Conservation (phyloP, 1,140 invertebrate species). For the Chionoecetes opilio region DNA sequence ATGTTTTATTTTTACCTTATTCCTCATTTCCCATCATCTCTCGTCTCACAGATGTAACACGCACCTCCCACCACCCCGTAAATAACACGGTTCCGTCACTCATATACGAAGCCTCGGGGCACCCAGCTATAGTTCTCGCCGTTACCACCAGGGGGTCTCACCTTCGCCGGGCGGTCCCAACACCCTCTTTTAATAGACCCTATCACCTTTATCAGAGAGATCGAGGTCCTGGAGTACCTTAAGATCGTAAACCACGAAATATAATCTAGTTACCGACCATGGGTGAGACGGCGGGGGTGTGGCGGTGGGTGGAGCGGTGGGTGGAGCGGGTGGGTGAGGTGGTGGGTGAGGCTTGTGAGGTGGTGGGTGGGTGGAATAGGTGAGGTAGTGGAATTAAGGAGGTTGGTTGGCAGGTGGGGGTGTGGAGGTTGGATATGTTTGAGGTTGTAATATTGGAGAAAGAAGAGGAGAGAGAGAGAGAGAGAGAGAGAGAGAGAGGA, state of each 20-base stretch:
- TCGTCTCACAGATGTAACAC: constrained; percentile 52
- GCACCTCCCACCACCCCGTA: constrained; percentile 61
- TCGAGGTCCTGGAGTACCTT: constrained; percentile 58
- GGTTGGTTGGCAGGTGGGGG: background rate
- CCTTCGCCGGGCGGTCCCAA: background rate
- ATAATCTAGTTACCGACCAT: constrained; percentile 69
- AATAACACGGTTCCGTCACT: constrained; percentile 74
- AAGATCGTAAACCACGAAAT: constrained; percentile 70
- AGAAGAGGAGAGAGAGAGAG: background rate
- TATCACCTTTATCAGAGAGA: constrained; percentile 71
- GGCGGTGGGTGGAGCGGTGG: background rate
- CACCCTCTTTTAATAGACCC: constrained; percentile 65
- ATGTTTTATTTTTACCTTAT: no score
- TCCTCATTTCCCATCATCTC: background rate
- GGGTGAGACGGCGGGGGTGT: background rate
- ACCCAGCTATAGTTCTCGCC: constrained; percentile 60
- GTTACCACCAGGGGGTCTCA: constrained; percentile 65
- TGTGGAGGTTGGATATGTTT: background rate
- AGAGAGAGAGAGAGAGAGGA: background rate
- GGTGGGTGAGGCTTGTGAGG: background rate
- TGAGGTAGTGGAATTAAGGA: background rate
- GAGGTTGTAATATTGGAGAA: background rate
- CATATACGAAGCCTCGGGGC: constrained; percentile 40
- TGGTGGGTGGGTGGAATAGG: background rate
- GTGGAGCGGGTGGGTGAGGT: background rate